Conservation (phyloP, 2,888 invertebrate species). For the Elysia crispata region DNA sequence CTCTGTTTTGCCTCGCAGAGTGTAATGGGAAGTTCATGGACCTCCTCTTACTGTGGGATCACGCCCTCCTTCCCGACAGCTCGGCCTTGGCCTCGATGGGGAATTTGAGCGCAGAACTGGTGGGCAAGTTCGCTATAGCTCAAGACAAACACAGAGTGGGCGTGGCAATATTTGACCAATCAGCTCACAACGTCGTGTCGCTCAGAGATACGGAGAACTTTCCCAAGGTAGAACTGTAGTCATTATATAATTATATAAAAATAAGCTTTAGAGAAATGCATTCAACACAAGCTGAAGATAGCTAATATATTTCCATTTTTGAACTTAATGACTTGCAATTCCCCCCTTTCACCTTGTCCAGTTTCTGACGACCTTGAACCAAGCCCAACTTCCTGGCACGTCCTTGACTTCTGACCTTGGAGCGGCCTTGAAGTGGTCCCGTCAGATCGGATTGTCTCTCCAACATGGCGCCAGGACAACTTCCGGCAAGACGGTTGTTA, state of each 20-base stretch:
- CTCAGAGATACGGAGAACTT: not conserved
- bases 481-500: constrained; percentile 7
- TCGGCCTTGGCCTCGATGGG: not conserved
- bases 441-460: constrained; percentile 22
- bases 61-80: not conserved
- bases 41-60: constrained; percentile 15
- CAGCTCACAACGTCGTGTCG: not conserved
- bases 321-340: not conserved
- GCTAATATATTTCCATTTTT: too few relatives aligned
- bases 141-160: constrained; percentile 34
- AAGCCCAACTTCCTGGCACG: not conserved
- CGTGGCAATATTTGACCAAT: constrained; percentile 13
- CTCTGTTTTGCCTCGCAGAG: not conserved
- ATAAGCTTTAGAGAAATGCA: too few relatives aligned
- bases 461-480: constrained; percentile 19
- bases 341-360: not conserved
- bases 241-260: too few relatives aligned
- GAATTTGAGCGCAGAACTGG: not conserved
- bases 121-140: constrained; percentile 25
- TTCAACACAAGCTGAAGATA: too few relatives aligned
- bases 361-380: not conserved
- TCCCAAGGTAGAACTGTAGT: not conserved
- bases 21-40: constrained; percentile 26
- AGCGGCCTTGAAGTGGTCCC: constrained; percentile 32
- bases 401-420: not conserved